Percentiles rank a stretch among this genome's conserved stretches.
These are phyloP conservation scores for Danio albolineatus DNA, from an alignment of 2,797 vertebrate species.

Conservation along the genomic window DNA sequence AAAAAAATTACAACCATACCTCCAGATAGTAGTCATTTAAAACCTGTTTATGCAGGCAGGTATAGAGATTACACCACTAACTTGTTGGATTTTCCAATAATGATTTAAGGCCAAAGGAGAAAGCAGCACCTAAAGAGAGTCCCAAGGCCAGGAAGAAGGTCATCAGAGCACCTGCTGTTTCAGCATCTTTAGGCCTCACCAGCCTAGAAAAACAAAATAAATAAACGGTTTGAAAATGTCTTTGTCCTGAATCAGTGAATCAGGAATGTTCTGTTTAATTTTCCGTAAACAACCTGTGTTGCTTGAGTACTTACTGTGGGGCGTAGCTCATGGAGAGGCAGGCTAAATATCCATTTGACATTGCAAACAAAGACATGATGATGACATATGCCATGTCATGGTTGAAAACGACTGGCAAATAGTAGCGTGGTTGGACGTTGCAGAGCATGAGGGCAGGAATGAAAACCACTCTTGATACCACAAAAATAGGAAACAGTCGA, in stretches of 20 bases:
- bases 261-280: not conserved
- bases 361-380: slow-evolving; percentile 88
- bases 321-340: slow-evolving; percentile 95
- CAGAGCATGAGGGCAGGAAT: slow-evolving; percentile 91
- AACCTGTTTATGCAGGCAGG: not conserved
- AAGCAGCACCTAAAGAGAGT: slow-evolving; percentile 82
- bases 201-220: slow-evolving; percentile 72
- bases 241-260: not conserved
- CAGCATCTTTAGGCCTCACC: slow-evolving; percentile 83
- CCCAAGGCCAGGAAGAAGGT: slow-evolving; percentile 90
- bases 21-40: not conserved
- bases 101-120: slow-evolving; percentile 81
- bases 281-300: not conserved
- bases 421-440: slow-evolving; percentile 79
- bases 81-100: slow-evolving; percentile 3
- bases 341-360: slow-evolving; percentile 92
- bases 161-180: slow-evolving; percentile 89
- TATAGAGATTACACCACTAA: not conserved
- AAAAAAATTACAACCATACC: not conserved
- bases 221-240: not conserved
- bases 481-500: slow-evolving; percentile 54
- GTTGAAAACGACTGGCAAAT: slow-evolving; percentile 78
- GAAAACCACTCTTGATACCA: slow-evolving; percentile 81
- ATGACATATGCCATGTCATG: slow-evolving; percentile 87
- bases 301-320: slow-evolving; percentile 83